A percentile compares a stretch with the other conserved stretches of the same genome.
phyloP scores from a whole-genome alignment of 30 jellyfish, hydroid and myxozoan species.

The Aurelia coerulea region DNA sequence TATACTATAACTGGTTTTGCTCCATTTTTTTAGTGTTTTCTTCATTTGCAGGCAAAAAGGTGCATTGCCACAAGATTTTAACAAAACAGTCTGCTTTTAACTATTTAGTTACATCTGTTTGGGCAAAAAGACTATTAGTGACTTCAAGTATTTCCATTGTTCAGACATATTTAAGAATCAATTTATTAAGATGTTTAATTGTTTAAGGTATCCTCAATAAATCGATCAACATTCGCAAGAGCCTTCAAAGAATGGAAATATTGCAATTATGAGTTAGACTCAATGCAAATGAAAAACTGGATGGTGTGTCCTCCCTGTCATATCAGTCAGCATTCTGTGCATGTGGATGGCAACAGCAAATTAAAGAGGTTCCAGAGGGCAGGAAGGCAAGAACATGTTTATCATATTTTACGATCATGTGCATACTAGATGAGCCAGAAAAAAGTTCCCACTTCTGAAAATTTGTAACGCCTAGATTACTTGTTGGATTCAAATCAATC shows the following conservation, averaged over 20 bases:
- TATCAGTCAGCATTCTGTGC: conserved; percentile 34
- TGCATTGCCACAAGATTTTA: no score
- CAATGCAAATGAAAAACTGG: conserved; percentile 41
- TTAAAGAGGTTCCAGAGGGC: conserved; percentile 32
- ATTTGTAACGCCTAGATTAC: no score
- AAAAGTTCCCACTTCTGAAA: no score
- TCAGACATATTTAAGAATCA: neutral
- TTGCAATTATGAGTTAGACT: conserved; percentile 43
- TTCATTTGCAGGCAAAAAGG: no score
- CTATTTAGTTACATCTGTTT: neutral
- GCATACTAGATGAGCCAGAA: no score
- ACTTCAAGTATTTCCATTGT: neutral
- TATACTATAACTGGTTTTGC: no score
- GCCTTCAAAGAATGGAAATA: conserved; percentile 68
- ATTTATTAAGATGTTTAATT: neutral
- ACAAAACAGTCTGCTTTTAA: neutral
- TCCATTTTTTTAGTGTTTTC: no score
- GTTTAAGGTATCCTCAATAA: conserved; percentile 10
- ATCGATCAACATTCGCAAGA: conserved; percentile 24
- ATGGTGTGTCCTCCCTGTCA: conserved; percentile 50
- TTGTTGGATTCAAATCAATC: no score
- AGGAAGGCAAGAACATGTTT: conserved; percentile 34
- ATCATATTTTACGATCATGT: no score
- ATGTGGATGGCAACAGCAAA: conserved; percentile 62
- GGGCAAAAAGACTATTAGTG: no score